Evolutionary conservation across 2,113 vertebrate species (phyloP).

Genomic region (Lates calcarifer): DNA sequence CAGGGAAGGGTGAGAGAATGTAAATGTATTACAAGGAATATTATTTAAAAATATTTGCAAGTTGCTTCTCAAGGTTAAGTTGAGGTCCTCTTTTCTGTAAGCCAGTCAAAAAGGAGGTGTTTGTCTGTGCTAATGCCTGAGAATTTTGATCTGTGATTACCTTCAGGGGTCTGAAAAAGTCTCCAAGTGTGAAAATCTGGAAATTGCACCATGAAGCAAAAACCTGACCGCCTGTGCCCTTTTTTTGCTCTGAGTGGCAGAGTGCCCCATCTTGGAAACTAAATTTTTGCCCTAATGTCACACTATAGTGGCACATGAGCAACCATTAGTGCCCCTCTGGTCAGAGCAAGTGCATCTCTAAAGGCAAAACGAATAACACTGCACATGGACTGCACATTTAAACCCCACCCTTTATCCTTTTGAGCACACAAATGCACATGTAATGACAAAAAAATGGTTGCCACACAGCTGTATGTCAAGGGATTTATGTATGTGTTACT

Average conservation of each 20-base stretch:
- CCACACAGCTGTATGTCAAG: not conserved
- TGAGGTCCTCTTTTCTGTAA: not conserved
- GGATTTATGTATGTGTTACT: not conserved
- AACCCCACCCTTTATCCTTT: not conserved
- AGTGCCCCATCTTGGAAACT: conserved; percentile 50
- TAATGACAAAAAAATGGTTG: not conserved
- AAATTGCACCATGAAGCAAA: conserved; percentile 51
- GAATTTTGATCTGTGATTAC: conserved; percentile 54
- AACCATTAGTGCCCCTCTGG: conserved; percentile 19
- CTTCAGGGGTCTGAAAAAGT: conserved; percentile 39
- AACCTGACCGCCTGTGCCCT: conserved; percentile 41
- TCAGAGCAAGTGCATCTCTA: not conserved
- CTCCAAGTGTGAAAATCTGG: conserved; percentile 50
- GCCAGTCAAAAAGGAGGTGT: conserved; percentile 35
- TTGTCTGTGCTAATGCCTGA: conserved; percentile 2
- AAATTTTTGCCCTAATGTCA: conserved; percentile 43
- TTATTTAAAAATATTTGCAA: conserved; percentile 35
- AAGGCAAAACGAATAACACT: conserved; percentile 9
- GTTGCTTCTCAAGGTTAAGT: conserved; percentile 50
- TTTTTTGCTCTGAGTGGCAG: conserved; percentile 35
- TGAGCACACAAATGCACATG: not conserved
- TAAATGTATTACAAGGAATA: conserved; percentile 30
- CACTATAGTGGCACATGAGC: conserved; percentile 6
- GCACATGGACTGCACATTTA: not conserved
- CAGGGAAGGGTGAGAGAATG: conserved; percentile 29